These are phyloP conservation scores for Caiman crocodilus DNA, from an alignment of 2,797 vertebrate genomes.

Conservation along the genomic window DNA sequence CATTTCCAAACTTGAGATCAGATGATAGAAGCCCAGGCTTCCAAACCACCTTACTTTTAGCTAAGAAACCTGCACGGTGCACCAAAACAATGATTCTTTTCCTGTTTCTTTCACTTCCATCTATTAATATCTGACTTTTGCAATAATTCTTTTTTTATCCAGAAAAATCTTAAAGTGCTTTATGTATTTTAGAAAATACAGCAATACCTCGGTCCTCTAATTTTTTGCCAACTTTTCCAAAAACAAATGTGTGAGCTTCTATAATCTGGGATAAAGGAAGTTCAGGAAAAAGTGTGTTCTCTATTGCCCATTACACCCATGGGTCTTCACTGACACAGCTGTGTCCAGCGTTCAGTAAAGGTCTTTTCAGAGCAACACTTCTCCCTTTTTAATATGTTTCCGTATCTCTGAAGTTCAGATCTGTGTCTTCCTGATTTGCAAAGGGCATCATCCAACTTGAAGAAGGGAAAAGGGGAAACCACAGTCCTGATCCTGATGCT, in stretches of 20 bases:
- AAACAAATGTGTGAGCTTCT: background rate
- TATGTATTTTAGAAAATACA: background rate
- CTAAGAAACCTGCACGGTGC: background rate
- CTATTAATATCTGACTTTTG: too few relatives aligned
- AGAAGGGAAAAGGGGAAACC: background rate
- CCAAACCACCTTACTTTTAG: background rate
- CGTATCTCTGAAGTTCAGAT: background rate
- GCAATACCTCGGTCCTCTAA: background rate
- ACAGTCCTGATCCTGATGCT: background rate
- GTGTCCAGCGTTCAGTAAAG: background rate
- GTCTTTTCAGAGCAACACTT: background rate
- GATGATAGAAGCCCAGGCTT: background rate
- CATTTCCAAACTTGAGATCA: conserved; percentile 41
- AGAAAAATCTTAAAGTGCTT: background rate
- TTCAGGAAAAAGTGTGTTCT: background rate
- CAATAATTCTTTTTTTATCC: background rate
- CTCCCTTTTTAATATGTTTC: background rate
- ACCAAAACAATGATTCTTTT: background rate
- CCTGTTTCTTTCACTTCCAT: too few relatives aligned
- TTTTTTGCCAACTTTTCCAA: background rate
- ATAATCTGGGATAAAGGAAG: background rate
- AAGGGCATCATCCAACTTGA: background rate
- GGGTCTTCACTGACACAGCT: background rate
- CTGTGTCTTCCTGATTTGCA: background rate
- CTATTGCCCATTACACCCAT: background rate